Conservation (phyloP, 2,113 vertebrate genomes). For the Rhinopomastus cyanomelas region DNA sequence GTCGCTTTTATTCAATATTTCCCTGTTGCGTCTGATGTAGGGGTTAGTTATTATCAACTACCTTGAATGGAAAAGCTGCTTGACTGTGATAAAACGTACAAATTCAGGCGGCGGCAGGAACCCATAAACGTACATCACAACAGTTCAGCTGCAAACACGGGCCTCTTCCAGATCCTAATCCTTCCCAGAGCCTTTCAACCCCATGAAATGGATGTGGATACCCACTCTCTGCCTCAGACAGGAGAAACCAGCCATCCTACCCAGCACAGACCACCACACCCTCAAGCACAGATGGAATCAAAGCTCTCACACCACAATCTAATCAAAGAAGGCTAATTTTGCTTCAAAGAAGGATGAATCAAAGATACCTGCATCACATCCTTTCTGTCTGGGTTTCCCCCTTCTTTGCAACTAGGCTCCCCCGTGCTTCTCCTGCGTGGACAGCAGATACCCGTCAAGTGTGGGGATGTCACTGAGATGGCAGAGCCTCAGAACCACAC, state of each 20-base stretch:
- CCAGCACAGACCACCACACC: rapidly evolving
- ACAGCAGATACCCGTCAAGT: background rate
- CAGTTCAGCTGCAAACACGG: background rate
- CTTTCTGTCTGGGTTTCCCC: background rate
- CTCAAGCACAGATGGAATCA: background rate
- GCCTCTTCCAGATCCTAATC: background rate
- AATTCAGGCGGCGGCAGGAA: background rate
- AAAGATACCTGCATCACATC: background rate
- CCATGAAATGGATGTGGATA: background rate
- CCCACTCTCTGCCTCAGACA: background rate
- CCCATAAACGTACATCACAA: slow-evolving; percentile 1
- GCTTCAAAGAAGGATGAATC: background rate
- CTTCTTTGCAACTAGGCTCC: background rate
- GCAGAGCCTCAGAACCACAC: background rate
- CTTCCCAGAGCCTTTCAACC: background rate
- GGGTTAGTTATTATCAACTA: slow-evolving; percentile 31
- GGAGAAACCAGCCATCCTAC: background rate
- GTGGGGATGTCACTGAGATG: background rate
- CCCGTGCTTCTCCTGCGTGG: rapidly evolving
- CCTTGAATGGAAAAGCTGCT: slow-evolving; percentile 52
- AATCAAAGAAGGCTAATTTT: background rate
- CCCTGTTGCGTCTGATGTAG: slow-evolving; percentile 34
- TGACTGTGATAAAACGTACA: slow-evolving; percentile 5
- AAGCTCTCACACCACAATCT: background rate
- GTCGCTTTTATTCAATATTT: background rate